These are phyloP conservation scores for Hybognathus amarus DNA, from an alignment of 2,797 vertebrate genomes.

Conservation along the genomic window DNA sequence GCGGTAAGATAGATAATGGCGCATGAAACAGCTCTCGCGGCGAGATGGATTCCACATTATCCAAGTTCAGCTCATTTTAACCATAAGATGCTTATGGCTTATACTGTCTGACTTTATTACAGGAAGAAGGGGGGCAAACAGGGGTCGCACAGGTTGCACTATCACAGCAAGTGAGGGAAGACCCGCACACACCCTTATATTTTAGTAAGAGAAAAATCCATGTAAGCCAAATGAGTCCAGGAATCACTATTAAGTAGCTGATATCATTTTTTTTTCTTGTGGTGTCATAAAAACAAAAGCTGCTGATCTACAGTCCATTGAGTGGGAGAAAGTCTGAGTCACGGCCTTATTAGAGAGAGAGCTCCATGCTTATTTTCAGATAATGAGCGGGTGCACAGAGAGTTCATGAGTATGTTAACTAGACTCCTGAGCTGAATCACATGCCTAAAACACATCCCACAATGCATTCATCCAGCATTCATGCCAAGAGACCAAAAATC, in stretches of 20 bases:
- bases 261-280: background rate
- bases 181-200: background rate
- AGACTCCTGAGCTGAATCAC: constrained; percentile 8
- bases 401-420: constrained; percentile 44
- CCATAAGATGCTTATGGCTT: constrained; percentile 60
- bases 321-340: constrained; percentile 19
- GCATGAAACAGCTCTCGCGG: constrained; percentile 37
- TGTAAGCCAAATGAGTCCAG: constrained; percentile 1
- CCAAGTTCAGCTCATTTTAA: constrained; percentile 59
- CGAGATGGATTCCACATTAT: constrained; percentile 52
- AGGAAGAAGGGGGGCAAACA: background rate
- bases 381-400: constrained; percentile 21
- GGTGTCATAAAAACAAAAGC: constrained; percentile 27
- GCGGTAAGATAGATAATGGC: constrained; percentile 57
- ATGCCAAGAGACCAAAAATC: background rate
- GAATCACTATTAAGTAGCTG: constrained; percentile 21
- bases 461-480: background rate
- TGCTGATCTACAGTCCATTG: constrained; percentile 47
- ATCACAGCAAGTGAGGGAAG: constrained; percentile 32
- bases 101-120: constrained; percentile 57
- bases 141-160: constrained; percentile 26
- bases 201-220: background rate
- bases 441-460: constrained; percentile 11
- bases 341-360: constrained; percentile 26
- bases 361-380: constrained; percentile 29